phyloP scores from a whole-genome alignment of 2,113 vertebrate genomes.

The Semnopithecus entellus region DNA sequence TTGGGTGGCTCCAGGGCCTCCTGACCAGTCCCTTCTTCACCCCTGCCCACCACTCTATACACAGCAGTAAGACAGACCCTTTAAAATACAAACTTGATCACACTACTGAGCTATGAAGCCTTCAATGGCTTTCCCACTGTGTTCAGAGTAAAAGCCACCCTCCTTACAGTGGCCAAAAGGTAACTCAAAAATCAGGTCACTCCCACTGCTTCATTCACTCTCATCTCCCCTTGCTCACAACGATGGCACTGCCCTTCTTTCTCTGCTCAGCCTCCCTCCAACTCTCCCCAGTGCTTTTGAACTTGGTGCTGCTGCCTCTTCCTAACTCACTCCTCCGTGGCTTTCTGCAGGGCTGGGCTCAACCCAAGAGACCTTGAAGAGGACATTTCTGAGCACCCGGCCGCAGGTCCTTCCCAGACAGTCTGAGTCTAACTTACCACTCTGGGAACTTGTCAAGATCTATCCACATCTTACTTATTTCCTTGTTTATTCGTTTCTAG shows the following conservation, averaged over 20 bases:
- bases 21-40: neutral
- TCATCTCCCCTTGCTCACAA: accelerated
- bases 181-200: neutral
- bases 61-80: neutral
- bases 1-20: neutral
- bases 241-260: neutral
- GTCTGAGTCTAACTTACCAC: neutral
- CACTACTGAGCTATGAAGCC: accelerated
- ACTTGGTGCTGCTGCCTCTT: accelerated
- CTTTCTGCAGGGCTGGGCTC: neutral
- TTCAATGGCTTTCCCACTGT: accelerated
- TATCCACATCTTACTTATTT: neutral
- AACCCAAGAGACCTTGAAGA: neutral
- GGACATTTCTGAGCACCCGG: accelerated
- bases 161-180: neutral
- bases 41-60: neutral
- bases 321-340: neutral
- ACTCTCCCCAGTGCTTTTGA: accelerated
- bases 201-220: accelerated
- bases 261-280: too few species aligned
- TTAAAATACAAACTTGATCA: neutral
- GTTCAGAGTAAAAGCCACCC: accelerated
- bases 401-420: neutral
- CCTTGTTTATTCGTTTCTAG: neutral
- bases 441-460: neutral